phyloP scores from a whole-genome alignment of 1,140 invertebrate species.

The Drosophila prosaltans region DNA sequence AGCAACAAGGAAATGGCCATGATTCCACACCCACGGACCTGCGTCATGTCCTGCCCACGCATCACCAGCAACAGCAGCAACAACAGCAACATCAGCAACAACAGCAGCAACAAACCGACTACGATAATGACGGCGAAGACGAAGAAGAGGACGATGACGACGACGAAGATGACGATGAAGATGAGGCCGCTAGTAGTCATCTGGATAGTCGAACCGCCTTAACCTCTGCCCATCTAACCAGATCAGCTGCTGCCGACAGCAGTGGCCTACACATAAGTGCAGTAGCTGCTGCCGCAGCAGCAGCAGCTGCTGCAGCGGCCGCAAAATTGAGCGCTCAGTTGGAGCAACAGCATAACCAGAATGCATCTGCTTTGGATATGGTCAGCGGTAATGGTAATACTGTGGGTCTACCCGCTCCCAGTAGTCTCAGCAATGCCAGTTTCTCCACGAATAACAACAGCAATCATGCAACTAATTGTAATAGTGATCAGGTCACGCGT shows the following conservation, averaged over 20 bases:
- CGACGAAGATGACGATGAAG: conserved; percentile 51
- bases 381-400: conserved; percentile 21
- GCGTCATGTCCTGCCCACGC: conserved; percentile 39
- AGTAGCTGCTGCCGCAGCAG: conserved; percentile 64
- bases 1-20: conserved; percentile 42
- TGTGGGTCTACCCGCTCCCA: conserved; percentile 28
- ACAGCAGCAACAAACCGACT: conserved; percentile 30
- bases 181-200: conserved; percentile 55
- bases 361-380: conserved; percentile 58
- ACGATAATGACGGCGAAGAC: conserved; percentile 60
- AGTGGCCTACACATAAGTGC: conserved; percentile 63
- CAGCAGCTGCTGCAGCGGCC: conserved; percentile 60
- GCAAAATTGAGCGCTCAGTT: conserved; percentile 65
- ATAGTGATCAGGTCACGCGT: conserved; percentile 12
- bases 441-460: conserved; percentile 72
- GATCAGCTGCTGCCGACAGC: conserved; percentile 47
- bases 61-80: conserved; percentile 30
- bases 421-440: conserved; percentile 65
- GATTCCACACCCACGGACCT: conserved; percentile 52
- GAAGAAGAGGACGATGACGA: conserved; percentile 52
- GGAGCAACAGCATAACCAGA: conserved; percentile 59
- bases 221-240: conserved; percentile 52
- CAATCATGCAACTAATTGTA: conserved; percentile 47
- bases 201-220: conserved; percentile 47
- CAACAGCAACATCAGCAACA: conserved; percentile 34